Evolutionary conservation across 2,113 vertebrate genomes (phyloP).

Genomic region (Cyprinodon brontotheroides): DNA sequence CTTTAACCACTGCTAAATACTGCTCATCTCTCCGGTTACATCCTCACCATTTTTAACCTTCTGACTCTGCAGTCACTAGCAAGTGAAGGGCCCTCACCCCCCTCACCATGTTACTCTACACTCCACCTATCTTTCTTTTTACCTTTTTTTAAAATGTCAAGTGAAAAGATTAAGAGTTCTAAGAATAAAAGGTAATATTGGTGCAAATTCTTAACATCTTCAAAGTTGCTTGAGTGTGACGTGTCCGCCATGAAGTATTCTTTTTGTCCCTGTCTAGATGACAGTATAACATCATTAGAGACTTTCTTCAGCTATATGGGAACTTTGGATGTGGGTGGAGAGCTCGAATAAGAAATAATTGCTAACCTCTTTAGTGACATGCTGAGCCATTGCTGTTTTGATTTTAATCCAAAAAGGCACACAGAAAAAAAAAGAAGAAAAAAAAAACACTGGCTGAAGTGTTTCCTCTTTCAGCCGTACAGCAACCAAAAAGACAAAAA

Average conservation of each 20-base stretch:
- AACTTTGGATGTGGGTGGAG: not conserved
- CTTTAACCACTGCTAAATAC: not conserved
- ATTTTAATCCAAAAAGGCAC: not conserved
- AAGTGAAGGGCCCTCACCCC: constrained; percentile 28
- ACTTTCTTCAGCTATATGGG: not conserved
- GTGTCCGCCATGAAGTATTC: constrained; percentile 2
- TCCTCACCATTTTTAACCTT: constrained; percentile 41
- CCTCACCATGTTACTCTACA: constrained; percentile 20
- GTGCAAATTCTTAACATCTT: constrained; percentile 2
- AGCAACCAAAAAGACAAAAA: no score
- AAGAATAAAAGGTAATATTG: constrained; percentile 58
- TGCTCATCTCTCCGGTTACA: constrained; percentile 21
- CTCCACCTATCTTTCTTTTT: constrained; percentile 12
- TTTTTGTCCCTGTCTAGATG: constrained; percentile 1
- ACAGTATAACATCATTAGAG: not conserved
- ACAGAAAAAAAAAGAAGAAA: not conserved
- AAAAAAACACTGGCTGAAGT: not conserved
- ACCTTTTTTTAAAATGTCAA: constrained; percentile 14
- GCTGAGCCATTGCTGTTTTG: not conserved
- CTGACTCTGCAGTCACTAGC: constrained; percentile 23
- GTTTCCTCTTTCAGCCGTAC: not conserved
- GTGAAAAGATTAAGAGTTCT: constrained; percentile 53
- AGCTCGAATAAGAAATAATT: not conserved
- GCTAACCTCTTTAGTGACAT: not conserved
- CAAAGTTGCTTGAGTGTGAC: constrained; percentile 23